phyloP scores from a whole-genome alignment of 1,140 invertebrate species.

The Drosophila santomea region DNA sequence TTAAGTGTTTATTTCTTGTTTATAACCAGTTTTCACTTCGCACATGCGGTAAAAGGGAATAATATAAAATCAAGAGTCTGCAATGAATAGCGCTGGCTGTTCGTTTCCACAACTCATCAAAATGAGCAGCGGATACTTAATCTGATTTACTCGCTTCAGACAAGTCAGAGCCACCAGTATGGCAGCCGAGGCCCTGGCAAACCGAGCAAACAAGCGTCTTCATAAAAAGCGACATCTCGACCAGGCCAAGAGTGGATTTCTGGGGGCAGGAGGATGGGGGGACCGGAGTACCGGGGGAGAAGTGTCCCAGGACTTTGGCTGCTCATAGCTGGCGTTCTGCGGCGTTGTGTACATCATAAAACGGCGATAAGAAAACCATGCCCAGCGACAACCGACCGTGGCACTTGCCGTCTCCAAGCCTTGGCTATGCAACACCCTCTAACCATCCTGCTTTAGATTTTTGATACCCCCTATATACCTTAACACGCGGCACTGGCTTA shows the following conservation, averaged over 20 bases:
- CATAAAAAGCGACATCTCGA: slow-evolving; percentile 74
- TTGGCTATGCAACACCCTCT: not conserved
- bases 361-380: slow-evolving; percentile 76
- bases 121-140: slow-evolving; percentile 83
- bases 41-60: slow-evolving; percentile 40
- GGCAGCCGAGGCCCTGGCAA: slow-evolving; percentile 37
- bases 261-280: not conserved
- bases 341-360: slow-evolving; percentile 81
- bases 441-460: not conserved
- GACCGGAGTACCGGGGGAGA: not conserved
- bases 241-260: slow-evolving; percentile 22
- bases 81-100: slow-evolving; percentile 43
- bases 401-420: slow-evolving; percentile 54
- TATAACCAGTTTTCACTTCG: slow-evolving; percentile 39
- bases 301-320: slow-evolving; percentile 24
- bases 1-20: too few relatives aligned
- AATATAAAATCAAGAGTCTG: slow-evolving; percentile 70
- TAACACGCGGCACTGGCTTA: not conserved
- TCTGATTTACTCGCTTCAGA: slow-evolving; percentile 78
- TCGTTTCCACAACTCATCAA: slow-evolving; percentile 68
- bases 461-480: slow-evolving; percentile 20
- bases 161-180: slow-evolving; percentile 37
- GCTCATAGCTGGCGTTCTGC: slow-evolving; percentile 55
- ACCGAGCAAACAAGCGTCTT: slow-evolving; percentile 80
- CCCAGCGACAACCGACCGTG: slow-evolving; percentile 37